These are phyloP conservation scores for Oenanthe oenanthe DNA, from an alignment of 2,113 vertebrate genomes.

Conservation along the genomic window DNA sequence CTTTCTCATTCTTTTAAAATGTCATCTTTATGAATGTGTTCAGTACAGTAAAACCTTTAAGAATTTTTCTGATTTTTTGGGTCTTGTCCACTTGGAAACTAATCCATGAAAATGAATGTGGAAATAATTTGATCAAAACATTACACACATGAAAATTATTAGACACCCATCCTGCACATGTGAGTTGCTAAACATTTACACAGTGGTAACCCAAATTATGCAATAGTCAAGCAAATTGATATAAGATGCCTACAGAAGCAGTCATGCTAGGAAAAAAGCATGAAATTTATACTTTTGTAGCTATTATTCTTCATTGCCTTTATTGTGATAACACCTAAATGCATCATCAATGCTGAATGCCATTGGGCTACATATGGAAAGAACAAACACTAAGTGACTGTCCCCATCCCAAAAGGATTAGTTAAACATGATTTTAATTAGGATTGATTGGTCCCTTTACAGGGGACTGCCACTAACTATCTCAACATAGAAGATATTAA, in stretches of 20 bases:
- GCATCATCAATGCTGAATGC: not conserved
- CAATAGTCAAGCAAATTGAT: not conserved
- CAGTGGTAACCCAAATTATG: not conserved
- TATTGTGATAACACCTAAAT: not conserved
- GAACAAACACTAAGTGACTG: not conserved
- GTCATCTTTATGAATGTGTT: not conserved
- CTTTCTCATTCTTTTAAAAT: not conserved
- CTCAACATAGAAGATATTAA: not conserved
- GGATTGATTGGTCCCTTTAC: not conserved
- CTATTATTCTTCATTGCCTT: not conserved
- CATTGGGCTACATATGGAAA: not conserved
- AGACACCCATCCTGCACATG: not conserved
- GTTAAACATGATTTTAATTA: constrained; percentile 9
- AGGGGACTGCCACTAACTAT: not conserved
- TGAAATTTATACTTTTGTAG: not conserved
- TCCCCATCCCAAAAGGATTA: not conserved
- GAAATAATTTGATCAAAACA: constrained; percentile 36
- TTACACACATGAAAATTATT: constrained; percentile 3
- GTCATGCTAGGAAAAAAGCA: not conserved
- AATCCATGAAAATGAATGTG: not conserved
- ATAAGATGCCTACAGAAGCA: not conserved
- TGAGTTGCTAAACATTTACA: not conserved
- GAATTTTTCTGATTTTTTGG: not conserved
- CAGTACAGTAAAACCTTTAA: not conserved
- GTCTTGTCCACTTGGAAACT: constrained; percentile 6